Conservation (phyloP, 2,888 invertebrate species). For the Galeopsomyia nigrocyanea region DNA sequence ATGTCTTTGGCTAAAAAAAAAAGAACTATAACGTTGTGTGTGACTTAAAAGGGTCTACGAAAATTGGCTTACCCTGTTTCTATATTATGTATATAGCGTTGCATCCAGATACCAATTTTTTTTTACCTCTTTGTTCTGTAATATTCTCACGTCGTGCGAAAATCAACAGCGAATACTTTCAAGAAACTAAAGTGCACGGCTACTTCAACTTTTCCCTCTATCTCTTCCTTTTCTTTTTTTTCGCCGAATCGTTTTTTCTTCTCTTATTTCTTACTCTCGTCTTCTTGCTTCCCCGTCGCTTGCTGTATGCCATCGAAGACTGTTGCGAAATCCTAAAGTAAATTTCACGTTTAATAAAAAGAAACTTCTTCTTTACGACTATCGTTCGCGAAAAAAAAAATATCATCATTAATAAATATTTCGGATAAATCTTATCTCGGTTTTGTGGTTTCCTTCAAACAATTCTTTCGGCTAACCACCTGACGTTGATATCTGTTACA, state of each 20-base stretch:
- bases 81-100: slow-evolving; percentile 9
- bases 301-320: slow-evolving; percentile 46
- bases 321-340: slow-evolving; percentile 50
- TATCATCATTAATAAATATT: too few species aligned
- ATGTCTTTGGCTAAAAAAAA: slow-evolving; percentile 48
- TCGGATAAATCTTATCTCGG: too few species aligned
- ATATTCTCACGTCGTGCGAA: slow-evolving; percentile 35
- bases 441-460: too few species aligned
- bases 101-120: slow-evolving; percentile 40
- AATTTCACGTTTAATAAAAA: background rate
- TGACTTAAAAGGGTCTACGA: slow-evolving; percentile 31
- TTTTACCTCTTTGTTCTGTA: slow-evolving; percentile 15
- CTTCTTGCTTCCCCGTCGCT: slow-evolving; percentile 25
- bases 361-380: too few species aligned
- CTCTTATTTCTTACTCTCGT: slow-evolving; percentile 39
- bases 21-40: slow-evolving; percentile 28
- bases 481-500: background rate
- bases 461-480: background rate
- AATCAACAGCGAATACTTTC: slow-evolving; percentile 42
- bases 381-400: too few species aligned
- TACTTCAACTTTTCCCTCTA: slow-evolving; percentile 1
- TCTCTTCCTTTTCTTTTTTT: too few species aligned
- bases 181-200: slow-evolving; percentile 32
- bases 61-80: slow-evolving; percentile 35
- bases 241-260: background rate